A percentile compares a stretch with the other conserved stretches of the same genome.
phyloP scores from a whole-genome alignment of 53 echinoderm and acorn worm species.

The Stichopus horrens region DNA sequence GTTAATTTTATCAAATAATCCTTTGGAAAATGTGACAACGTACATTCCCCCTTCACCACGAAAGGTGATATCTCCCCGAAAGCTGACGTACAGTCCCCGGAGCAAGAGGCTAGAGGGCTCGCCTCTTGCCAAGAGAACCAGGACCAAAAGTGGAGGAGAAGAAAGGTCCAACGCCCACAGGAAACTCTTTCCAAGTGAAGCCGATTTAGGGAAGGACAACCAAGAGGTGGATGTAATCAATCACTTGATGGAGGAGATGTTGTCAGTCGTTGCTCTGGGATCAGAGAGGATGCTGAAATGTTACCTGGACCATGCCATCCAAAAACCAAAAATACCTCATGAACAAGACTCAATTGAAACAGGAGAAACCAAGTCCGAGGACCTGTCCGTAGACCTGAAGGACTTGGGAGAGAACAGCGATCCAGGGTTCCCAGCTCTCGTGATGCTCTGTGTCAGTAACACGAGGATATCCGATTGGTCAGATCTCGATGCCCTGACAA shows the following conservation, averaged over 20 bases:
- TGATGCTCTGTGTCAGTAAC: conserved; percentile 72
- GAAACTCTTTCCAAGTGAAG: not conserved
- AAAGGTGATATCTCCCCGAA: conserved; percentile 6
- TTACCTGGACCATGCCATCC: conserved; percentile 34
- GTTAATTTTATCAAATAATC: conserved; percentile 83
- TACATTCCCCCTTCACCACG: conserved; percentile 33
- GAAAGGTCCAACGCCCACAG: not conserved
- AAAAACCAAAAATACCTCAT: conserved; percentile 5
- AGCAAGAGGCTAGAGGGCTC: conserved; percentile 30
- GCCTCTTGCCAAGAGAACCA: conserved; percentile 8
- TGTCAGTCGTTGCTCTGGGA: conserved; percentile 19
- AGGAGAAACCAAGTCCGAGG: not conserved
- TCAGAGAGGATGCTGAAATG: conserved; percentile 36
- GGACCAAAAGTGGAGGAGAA: conserved; percentile 26
- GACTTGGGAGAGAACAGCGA: not conserved
- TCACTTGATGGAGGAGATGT: conserved; percentile 34
- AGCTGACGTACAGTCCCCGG: conserved; percentile 22
- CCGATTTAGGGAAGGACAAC: not conserved
- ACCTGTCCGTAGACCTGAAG: not conserved
- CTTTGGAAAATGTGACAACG: conserved; percentile 64
- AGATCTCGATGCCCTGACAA: conserved; percentile 64
- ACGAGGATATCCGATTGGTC: conserved; percentile 72
- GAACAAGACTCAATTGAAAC: not conserved
- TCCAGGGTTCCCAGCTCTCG: conserved; percentile 56
- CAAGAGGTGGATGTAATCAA: conserved; percentile 1